These are phyloP conservation scores for Eulithis testata DNA, from an alignment of 2,888 invertebrate genomes.

Conservation along the genomic window DNA sequence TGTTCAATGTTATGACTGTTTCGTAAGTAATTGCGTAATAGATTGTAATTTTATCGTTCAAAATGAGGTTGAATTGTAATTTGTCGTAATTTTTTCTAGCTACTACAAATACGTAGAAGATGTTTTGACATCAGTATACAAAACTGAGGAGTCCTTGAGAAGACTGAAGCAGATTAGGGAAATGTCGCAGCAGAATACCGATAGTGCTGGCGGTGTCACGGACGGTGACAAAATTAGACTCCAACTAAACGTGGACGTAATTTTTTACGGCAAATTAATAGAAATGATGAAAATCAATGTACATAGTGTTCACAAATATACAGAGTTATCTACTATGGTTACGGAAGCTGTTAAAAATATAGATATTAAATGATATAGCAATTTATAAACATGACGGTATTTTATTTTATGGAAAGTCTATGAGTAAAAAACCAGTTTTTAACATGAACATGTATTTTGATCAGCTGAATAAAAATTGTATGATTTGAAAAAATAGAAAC, in stretches of 20 bases:
- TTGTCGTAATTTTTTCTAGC: constrained; percentile 57
- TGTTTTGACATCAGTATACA: constrained; percentile 96
- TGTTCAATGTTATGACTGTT: constrained; percentile 81
- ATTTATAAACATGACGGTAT: constrained; percentile 57
- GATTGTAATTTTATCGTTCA: constrained; percentile 9
- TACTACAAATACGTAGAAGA: constrained; percentile 92
- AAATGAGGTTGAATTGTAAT: constrained; percentile 16
- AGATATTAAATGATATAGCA: constrained; percentile 82
- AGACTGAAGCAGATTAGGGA: constrained; percentile 94
- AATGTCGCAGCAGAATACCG: constrained; percentile 75
- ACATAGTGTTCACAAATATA: constrained; percentile 84
- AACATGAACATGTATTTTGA: constrained; percentile 84
- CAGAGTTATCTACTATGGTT: constrained; percentile 85
- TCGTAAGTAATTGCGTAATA: constrained; percentile 74
- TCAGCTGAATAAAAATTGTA: constrained; percentile 83
- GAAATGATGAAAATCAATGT: constrained; percentile 82
- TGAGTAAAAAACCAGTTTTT: constrained; percentile 61
- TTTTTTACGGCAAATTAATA: constrained; percentile 88
- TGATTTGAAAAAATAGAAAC: constrained; percentile 85
- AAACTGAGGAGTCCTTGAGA: constrained; percentile 97
- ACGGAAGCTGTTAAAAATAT: constrained; percentile 86
- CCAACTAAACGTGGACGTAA: constrained; percentile 94
- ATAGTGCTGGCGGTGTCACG: constrained; percentile 85
- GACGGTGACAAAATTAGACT: constrained; percentile 98
- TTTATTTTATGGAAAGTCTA: constrained; percentile 40